Evolutionary conservation across 2,113 vertebrate species (phyloP).

Genomic region (Pardalotus punctatus): DNA sequence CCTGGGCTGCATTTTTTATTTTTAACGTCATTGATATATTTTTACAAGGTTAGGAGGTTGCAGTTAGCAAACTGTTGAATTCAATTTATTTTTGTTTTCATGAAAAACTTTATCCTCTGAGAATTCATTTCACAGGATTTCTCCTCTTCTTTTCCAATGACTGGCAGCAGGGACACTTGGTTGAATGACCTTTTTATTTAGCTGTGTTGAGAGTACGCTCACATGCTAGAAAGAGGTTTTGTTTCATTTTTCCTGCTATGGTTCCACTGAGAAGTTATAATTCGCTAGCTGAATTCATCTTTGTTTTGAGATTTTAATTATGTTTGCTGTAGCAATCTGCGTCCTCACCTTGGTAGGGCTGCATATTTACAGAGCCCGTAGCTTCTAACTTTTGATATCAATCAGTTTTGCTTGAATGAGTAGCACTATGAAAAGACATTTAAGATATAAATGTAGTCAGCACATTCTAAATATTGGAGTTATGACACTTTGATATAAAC

Average conservation of each 20-base stretch:
- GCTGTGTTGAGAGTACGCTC: background rate
- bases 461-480: background rate
- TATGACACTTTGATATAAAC: background rate
- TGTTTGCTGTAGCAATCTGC: background rate
- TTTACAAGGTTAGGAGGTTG: conserved; percentile 22
- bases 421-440: background rate
- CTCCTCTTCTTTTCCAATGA: background rate
- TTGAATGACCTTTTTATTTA: conserved; percentile 29
- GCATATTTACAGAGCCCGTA: background rate
- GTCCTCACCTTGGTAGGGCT: background rate
- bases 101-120: conserved; percentile 7
- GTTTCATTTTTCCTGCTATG: background rate
- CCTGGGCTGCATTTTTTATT: background rate
- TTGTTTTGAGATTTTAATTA: conserved; percentile 8
- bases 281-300: background rate
- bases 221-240: background rate
- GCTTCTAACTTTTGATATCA: background rate
- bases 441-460: background rate
- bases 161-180: background rate
- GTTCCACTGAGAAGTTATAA: background rate
- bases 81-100: conserved; percentile 46
- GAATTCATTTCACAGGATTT: conserved; percentile 26
- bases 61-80: conserved; percentile 41
- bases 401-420: conserved; percentile 1
- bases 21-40: conserved; percentile 23